phyloP scores from a whole-genome alignment of 2,113 vertebrate genomes.

The Pipa parva region DNA sequence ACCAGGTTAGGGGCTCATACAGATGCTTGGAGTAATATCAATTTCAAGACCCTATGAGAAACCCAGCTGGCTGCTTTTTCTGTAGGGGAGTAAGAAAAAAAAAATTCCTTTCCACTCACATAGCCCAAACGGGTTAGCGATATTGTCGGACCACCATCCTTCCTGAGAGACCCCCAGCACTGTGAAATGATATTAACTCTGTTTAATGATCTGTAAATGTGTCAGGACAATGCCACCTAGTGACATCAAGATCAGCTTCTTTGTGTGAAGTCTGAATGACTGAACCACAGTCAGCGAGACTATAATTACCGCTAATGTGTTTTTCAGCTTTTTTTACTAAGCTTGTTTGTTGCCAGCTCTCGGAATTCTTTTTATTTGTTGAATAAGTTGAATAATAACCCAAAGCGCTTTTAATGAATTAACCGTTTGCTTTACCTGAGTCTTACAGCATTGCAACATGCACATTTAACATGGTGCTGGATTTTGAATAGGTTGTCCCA shows the following conservation, averaged over 20 bases:
- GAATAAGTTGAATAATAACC: too few species aligned
- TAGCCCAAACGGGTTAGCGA: constrained; percentile 50
- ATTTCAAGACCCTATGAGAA: constrained; percentile 51
- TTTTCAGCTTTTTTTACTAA: constrained; percentile 44
- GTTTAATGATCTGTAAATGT: constrained; percentile 69
- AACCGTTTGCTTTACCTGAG: too few species aligned
- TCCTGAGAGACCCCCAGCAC: constrained; percentile 45
- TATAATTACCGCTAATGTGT: constrained; percentile 68
- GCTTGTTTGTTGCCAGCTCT: too few species aligned
- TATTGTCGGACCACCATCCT: constrained; percentile 40
- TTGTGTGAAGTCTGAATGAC: constrained; percentile 57
- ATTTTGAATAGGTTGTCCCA: too few species aligned
- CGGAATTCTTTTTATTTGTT: too few species aligned
- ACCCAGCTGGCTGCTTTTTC: constrained; percentile 48
- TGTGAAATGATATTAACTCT: constrained; percentile 57
- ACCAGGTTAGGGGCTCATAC: background rate
- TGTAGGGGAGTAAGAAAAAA: constrained; percentile 42
- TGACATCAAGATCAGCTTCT: constrained; percentile 58
- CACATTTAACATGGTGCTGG: too few species aligned
- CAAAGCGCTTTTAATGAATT: too few species aligned
- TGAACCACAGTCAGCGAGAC: constrained; percentile 57
- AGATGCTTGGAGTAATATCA: constrained; percentile 44
- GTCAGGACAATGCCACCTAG: constrained; percentile 75
- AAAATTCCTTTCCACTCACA: constrained; percentile 47
- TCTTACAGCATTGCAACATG: too few species aligned